Base-by-base conservation (phyloP, 1,140 invertebrate genomes). In the Pseudomyrmex pallidus region DNA sequence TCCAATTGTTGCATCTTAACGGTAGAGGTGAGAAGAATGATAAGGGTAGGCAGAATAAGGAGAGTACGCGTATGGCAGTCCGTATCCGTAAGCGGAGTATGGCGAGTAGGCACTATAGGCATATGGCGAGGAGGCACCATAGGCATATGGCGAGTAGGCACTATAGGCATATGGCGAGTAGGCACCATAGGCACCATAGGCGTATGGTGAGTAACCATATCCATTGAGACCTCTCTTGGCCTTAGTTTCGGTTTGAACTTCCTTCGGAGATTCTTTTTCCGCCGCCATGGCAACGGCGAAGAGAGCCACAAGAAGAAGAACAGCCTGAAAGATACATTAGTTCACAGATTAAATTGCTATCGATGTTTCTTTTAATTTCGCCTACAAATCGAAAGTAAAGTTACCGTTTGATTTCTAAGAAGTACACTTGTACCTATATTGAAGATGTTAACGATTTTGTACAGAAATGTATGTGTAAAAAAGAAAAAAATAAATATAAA, bases 301-400 rank as follows among this genome's bases (percentile, higher is more conserved):
- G 68, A 93, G 67, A 82, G 91, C 93, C 84, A 93, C 59, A 56
- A 93, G 76, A 17, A 93, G 76, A 17, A 90, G 62, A 61, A 92
- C 56, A 80, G 85, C 87, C 93, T 93, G 61, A 7, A 89, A 85
- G 15, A 54, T 57, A 44, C 9, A 0, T 57, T 46, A 70, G 8
- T 2, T 15, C 52, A 35, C 5, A 22, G 1, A 78, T 56, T 3
- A 46, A 52, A 52, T 52, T 10, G 17, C 5, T 35, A 35, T 35
- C 2, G 3, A 64, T 20, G 2, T 15, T 56, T 54, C 50, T 2
- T 15, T 44, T n/a, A 0, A 48, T 25, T 74, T 35, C 35, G 35
- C 5, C 0, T 3, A 7, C 5, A 52, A 17, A 9, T 52, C 0
- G 2, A n/a, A 13, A n/a, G 46, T 12, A 17, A 52, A 15, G 5